Base-by-base conservation (phyloP, 2,113 vertebrate species). In the Otus sunia region DNA sequence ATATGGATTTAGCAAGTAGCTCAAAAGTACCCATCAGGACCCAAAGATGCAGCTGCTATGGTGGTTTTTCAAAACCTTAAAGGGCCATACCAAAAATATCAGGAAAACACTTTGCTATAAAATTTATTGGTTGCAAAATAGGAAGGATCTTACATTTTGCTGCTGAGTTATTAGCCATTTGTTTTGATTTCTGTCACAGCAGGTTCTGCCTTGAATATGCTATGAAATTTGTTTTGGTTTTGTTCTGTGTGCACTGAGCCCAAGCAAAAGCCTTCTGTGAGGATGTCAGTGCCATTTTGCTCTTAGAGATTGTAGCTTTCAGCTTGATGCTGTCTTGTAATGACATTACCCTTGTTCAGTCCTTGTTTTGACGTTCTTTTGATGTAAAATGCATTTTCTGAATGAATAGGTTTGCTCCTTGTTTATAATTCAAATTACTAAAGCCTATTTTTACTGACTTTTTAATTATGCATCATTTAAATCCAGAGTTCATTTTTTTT, bases 1-100 rank as follows among this genome's bases (percentile, higher is more conserved):
- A 85, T 95, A 89, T 47, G 92, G 96, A 78, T 97, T 97, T 96
- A 96, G 95, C 76, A 93, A 97, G 82, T 78, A 89, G 95, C 94
- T 97, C 89, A 96, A 71, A 92, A 96, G 88, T 92, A 95, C 91
- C 92, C 72, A 88, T 71, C 63, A 90, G 87, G 85, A 83, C 80
- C 23, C 63, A 95, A 91, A 84, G 63, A 76, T 0, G 2, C 80
- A 95, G 94, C 95, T 97, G 89, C 60, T 50, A 10, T 39, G 88
- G 93, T 64, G 93, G 47, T 56, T 92, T 88, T 97, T 86, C 53
- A 89, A 78, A 77, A 71, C 52, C 87, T 96, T 93, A 60, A 92
- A 71, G 78, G 39, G 10, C 1, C 79, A 64, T 67, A 86, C 15
- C 5, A 79, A 62, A 73, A 77, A 25, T 7, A 5, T 45, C 20